Evolutionary conservation across 1,140 invertebrate genomes (phyloP).

Genomic region (Zelostemma sp.): DNA sequence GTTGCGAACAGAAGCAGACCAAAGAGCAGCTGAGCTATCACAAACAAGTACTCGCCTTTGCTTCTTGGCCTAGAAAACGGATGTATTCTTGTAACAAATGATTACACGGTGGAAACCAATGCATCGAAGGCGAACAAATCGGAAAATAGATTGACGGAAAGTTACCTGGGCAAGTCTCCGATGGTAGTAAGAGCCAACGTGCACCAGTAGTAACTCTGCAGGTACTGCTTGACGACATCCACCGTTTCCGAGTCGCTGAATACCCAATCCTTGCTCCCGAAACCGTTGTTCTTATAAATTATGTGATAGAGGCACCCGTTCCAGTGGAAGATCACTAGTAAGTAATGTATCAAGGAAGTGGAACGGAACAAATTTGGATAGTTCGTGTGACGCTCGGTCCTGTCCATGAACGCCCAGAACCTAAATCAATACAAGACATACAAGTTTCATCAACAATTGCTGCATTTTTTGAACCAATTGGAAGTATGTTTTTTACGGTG

Average conservation of each 20-base stretch:
- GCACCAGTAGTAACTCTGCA: slow-evolving; percentile 99
- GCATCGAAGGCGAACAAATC: too few relatives aligned
- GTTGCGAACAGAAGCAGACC: slow-evolving; percentile 92
- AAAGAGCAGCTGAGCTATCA: slow-evolving; percentile 90
- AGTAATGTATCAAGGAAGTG: slow-evolving; percentile 93
- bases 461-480: too few relatives aligned
- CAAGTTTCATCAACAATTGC: too few relatives aligned
- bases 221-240: slow-evolving; percentile 93
- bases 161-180: slow-evolving; percentile 72
- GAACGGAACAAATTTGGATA: slow-evolving; percentile 98
- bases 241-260: slow-evolving; percentile 85
- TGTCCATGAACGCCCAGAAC: slow-evolving; percentile 98
- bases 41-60: slow-evolving; percentile 92
- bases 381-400: slow-evolving; percentile 98
- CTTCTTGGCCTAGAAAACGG: slow-evolving; percentile 77
- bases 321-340: slow-evolving; percentile 99
- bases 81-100: too few relatives aligned
- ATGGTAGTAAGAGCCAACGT: slow-evolving; percentile 95
- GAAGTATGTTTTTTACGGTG: too few relatives aligned
- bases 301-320: slow-evolving; percentile 98
- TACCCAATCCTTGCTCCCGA: slow-evolving; percentile 92
- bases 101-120: too few relatives aligned
- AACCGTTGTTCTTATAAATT: slow-evolving; percentile 94
- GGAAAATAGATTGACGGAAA: too few relatives aligned
- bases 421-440: slow-evolving; percentile 44